These are phyloP conservation scores for Pteronura brasiliensis DNA, from an alignment of 2,113 vertebrate species.

Conservation along the genomic window DNA sequence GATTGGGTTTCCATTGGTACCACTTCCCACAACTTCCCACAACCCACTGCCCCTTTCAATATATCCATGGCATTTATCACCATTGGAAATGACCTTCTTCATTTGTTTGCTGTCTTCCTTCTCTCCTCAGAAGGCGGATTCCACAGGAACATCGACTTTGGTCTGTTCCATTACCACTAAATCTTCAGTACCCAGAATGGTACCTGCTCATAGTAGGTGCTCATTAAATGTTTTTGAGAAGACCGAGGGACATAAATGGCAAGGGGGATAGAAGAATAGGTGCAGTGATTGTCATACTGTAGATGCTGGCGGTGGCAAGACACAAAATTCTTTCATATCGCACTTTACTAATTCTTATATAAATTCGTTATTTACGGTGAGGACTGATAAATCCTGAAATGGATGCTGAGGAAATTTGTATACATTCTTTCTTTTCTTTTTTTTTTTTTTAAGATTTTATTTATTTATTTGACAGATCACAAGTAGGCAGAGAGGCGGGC, in stretches of 20 bases:
- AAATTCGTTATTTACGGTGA: neutral
- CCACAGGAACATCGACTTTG: neutral
- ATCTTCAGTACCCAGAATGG: neutral
- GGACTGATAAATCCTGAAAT: neutral
- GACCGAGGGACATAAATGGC: neutral
- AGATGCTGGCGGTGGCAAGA: neutral
- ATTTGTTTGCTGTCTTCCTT: neutral
- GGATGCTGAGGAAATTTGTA: neutral
- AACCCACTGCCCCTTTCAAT: neutral
- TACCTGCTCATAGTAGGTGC: neutral
- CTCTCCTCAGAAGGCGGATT: neutral
- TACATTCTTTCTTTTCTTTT: neutral
- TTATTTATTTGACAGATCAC: no score
- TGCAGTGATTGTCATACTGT: fast-evolving
- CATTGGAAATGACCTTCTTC: neutral
- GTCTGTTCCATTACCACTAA: neutral
- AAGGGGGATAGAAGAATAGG: neutral
- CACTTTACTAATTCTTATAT: neutral
- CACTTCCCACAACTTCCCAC: neutral
- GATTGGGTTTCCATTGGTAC: neutral
- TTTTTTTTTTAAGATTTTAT: neutral
- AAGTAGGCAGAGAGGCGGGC: no score
- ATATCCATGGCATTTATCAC: neutral
- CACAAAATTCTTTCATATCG: neutral
- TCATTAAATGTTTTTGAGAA: neutral